Evolutionary conservation across 2,888 invertebrate species (phyloP).

Genomic region (Limnephilus rhombicus): DNA sequence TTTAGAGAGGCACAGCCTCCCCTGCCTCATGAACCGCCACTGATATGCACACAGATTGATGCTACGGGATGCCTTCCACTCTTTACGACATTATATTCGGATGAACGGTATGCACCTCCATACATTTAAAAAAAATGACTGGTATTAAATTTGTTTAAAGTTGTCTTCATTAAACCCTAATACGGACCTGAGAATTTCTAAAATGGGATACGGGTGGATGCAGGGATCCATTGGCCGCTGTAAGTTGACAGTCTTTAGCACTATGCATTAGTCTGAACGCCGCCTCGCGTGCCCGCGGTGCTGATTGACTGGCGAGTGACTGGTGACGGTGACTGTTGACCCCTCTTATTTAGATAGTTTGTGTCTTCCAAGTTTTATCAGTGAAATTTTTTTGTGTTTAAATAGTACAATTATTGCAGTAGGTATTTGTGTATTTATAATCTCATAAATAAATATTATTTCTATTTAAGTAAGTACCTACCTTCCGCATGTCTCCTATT

Average conservation of each 20-base stretch:
- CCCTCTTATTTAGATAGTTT: constrained; percentile 24
- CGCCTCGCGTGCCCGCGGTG: not conserved
- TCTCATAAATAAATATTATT: not conserved
- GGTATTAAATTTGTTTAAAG: too few species aligned
- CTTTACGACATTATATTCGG: too few species aligned
- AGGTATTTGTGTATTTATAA: not conserved
- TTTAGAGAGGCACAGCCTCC: too few species aligned
- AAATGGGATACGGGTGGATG: constrained; percentile 49
- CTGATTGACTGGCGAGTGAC: constrained; percentile 1
- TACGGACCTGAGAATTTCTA: constrained; percentile 26
- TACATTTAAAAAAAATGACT: not conserved
- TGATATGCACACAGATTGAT: too few species aligned
- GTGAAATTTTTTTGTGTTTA: constrained; percentile 27
- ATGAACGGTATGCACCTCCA: not conserved
- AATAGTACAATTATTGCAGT: not conserved
- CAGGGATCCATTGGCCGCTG: constrained; percentile 30
- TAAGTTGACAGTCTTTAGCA: not conserved
- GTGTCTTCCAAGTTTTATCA: constrained; percentile 30
- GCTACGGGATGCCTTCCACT: too few species aligned
- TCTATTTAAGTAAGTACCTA: not conserved
- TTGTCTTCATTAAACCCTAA: not conserved
- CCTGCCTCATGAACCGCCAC: too few species aligned
- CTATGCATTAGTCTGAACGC: not conserved
- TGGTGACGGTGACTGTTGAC: constrained; percentile 31
- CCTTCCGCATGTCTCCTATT: not conserved